phyloP scores from a whole-genome alignment of 2,113 vertebrate genomes.

The Isurus oxyrinchus region DNA sequence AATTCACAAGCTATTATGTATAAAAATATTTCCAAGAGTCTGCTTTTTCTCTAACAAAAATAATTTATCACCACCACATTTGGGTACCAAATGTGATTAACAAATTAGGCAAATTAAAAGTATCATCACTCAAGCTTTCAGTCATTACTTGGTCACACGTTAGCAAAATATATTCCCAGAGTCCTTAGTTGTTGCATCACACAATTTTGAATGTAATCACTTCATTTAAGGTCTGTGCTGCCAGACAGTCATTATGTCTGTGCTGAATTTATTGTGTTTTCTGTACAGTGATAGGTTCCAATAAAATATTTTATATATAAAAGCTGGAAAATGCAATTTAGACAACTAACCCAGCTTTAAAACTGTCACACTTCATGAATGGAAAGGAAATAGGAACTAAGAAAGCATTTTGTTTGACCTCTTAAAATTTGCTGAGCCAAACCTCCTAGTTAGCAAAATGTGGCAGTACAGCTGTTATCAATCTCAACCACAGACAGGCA shows the following conservation, averaged over 20 bases:
- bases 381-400: not conserved
- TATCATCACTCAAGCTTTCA: not conserved
- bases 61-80: conserved; percentile 10
- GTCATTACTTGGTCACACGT: conserved; percentile 15
- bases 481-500: not conserved
- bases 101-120: conserved; percentile 9
- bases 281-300: not conserved
- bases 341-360: not conserved
- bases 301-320: conserved; percentile 14
- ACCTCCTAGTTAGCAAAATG: not conserved
- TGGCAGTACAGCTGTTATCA: not conserved
- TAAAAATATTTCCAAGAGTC: not conserved
- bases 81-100: not conserved
- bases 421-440: not conserved
- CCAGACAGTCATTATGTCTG: not conserved
- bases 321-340: not conserved
- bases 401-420: conserved; percentile 1
- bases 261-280: conserved; percentile 1
- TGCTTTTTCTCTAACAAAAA: not conserved
- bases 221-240: not conserved
- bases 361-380: not conserved
- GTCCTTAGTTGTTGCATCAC: not conserved
- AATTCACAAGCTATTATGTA: not conserved
- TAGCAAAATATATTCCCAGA: not conserved
- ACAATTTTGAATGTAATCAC: conserved; percentile 9